Evolutionary conservation across 2,888 invertebrate species (phyloP), one percentile per base, ranked within the genome.

Genomic region (Cosmorhoe ocellata): DNA sequence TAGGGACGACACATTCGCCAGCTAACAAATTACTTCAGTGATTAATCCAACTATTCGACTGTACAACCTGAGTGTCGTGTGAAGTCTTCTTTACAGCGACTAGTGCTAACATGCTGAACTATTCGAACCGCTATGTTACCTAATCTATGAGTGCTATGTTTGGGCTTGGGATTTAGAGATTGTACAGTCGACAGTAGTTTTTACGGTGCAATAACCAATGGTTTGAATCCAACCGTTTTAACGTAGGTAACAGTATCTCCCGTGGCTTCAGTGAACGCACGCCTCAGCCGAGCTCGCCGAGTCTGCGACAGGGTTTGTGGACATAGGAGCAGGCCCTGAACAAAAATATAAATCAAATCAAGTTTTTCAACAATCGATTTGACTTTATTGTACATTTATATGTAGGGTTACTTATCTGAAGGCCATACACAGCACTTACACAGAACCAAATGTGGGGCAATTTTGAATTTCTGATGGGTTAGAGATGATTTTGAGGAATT

Each of bases 231-330:
- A 94, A 95, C 96, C 95, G 95, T 95, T 94, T 94, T 95, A 91
- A 95, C 95, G 94, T 94, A 95, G 93, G 93, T 94, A 91, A 95
- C 93, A 77, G 95, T 95, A 91, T 96, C 96, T 84, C 95, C 94
- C 84, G 96, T 95, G 75, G 96, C 95, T 91, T 96, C 96, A 83
- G 96, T 97, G 92, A 96, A 95, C 80, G 97, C 96, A 82, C 96
- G 93, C 88, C 96, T 93, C 89, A 96, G 93, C 79, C 95, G 93
- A 82, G 95, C 93, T 76, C 96, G 93, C 80, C 96, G 94, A 80
- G 94, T 94, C 92, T 96, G 96, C 91, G 96, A 94, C 93, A 96
- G 93, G 85, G 96, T 96, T 91, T 95, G 95, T 79, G 96, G 96
- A 91, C 95, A 96, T 92, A 96, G 95, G 88, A 96, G 94, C 91